Conservation (phyloP, 2,888 invertebrate genomes). For the Agrotis puta region DNA sequence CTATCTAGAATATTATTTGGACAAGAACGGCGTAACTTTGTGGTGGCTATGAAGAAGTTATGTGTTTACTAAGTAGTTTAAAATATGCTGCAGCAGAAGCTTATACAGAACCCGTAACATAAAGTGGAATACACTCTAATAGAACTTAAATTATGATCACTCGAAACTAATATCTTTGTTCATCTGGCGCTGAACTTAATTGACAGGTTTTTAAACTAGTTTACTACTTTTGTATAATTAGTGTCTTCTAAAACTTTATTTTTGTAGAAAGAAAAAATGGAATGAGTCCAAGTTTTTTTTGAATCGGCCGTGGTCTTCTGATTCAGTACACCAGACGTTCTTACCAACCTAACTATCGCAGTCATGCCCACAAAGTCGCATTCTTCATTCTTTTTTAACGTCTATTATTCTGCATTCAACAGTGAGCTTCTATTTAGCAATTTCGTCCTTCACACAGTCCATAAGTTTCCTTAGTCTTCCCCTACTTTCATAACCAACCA, state of each 20-base stretch:
- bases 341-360: too few species aligned
- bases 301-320: too few species aligned
- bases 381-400: too few species aligned
- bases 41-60: not conserved
- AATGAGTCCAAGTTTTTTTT: too few species aligned
- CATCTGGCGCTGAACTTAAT: not conserved
- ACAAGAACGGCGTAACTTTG: not conserved
- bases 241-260: too few species aligned
- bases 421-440: not conserved
- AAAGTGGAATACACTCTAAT: not conserved
- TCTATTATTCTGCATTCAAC: not conserved
- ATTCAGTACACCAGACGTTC: too few species aligned
- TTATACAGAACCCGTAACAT: too few species aligned
- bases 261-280: too few species aligned
- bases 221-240: too few species aligned
- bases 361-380: too few species aligned
- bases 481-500: not conserved
- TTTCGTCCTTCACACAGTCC: not conserved
- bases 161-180: not conserved
- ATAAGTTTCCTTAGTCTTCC: not conserved
- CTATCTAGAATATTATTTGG: not conserved
- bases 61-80: not conserved
- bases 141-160: not conserved
- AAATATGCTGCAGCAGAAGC: not conserved
- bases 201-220: too few species aligned